Base-by-base conservation (phyloP, 2,888 invertebrate genomes). In the Eurois occulta region DNA sequence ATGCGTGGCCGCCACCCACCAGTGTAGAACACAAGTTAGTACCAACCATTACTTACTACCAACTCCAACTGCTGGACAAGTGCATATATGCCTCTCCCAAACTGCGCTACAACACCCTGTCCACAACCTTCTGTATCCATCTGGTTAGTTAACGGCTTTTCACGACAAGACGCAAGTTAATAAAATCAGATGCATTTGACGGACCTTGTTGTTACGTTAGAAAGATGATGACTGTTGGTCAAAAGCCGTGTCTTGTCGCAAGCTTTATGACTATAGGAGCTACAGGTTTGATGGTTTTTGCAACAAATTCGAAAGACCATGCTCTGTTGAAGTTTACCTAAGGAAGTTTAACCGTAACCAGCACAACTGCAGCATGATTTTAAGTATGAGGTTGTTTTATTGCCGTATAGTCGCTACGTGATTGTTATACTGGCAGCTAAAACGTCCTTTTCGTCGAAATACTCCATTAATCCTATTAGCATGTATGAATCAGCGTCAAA, bases 1-100 rank as follows among this genome's bases (percentile, higher is more conserved):
- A 98, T 93, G 98, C 99, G 5, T 99, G 99, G 99, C 98, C 99
- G 11, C 97, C 98, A 43, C 98, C 98, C 82, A 98, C 98, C 76
- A 98, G 98, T 76, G 98, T 97, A 6, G 98, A 98, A 92, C 98
- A 98, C 96, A 98, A 97, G 97, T 97, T 91, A 92, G 94, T 93
- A 86, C 68, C 7, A 5, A 38, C 11, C 7, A 24, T 24, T 60
- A 55, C 8, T 58, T 41, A 65, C 18, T 10, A 24, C 8, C 41
- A 65, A 41, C n/a, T n/a, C 8, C 4, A 41, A 65, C 35, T 35
- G 41, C 5, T 65, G 65, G 2, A 24, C 28, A 28, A 28, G 58
- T 7, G 7, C 38, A 41, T 8, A 65, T 41, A 41, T 4, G 65
- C 16, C 6, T 41, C 43, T 41, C n/a, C n/a, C 18, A 41, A 41